phyloP scores from a whole-genome alignment of 1,140 invertebrate species.

The Vollenhovia emeryi region DNA sequence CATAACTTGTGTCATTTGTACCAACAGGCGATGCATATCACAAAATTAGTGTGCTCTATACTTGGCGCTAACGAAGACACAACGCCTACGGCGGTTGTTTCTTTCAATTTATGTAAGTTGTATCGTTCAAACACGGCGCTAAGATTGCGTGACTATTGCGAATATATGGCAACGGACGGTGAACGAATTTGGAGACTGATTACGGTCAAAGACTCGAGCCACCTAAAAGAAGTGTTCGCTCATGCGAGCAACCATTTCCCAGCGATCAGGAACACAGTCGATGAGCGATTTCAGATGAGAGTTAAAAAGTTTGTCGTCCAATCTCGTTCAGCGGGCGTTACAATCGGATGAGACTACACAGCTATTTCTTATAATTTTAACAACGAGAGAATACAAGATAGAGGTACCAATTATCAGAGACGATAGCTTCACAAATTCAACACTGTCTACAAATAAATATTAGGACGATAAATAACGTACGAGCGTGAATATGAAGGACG shows the following conservation, averaged over 20 bases:
- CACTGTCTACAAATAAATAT: constrained; percentile 27
- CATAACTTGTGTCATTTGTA: constrained; percentile 42
- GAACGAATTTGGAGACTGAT: background rate
- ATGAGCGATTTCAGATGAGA: background rate
- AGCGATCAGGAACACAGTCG: background rate
- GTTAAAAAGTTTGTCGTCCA: background rate
- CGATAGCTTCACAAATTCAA: constrained; percentile 16
- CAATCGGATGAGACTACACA: constrained; percentile 16
- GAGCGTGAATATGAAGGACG: constrained; percentile 16
- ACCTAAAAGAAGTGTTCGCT: background rate
- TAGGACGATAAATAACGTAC: constrained; percentile 23
- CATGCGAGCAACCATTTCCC: background rate
- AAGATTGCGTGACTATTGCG: constrained; percentile 36
- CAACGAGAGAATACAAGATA: constrained; percentile 14
- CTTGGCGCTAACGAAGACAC: constrained; percentile 13
- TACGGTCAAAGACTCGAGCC: background rate
- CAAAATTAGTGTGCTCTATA: constrained; percentile 40
- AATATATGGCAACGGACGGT: constrained; percentile 8
- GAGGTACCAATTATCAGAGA: constrained; percentile 17
- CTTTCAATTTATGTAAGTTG: background rate
- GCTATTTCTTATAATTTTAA: constrained; percentile 32
- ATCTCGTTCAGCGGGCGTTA: constrained; percentile 27
- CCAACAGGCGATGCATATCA: constrained; percentile 55
- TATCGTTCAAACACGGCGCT: background rate
- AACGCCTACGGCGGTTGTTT: background rate